phyloP scores from a whole-genome alignment of 2,113 vertebrate genomes.

The Prolemur simus region DNA sequence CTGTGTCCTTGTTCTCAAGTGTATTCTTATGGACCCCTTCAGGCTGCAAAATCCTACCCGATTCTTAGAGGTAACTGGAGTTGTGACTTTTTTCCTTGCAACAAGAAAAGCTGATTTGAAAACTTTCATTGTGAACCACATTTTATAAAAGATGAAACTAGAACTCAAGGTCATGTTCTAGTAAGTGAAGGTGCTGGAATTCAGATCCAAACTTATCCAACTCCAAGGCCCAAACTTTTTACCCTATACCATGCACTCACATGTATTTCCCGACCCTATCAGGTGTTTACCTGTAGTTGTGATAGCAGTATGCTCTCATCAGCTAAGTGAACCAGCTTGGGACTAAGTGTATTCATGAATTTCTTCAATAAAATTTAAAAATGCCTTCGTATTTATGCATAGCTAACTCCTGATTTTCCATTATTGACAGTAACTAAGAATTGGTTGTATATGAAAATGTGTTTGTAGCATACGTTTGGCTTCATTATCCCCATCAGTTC shows the following conservation, averaged over 20 bases:
- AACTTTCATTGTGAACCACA: not conserved
- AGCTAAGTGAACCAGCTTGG: not conserved
- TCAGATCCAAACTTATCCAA: not conserved
- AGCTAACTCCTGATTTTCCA: not conserved
- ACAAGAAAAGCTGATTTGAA: not conserved
- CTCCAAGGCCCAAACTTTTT: not conserved
- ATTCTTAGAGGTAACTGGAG: not conserved
- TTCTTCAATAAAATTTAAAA: not conserved
- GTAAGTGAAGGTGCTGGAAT: not conserved
- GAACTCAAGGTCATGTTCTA: not conserved
- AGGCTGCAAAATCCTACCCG: not conserved
- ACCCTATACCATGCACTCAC: not conserved
- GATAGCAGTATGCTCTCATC: not conserved
- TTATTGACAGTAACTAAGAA: not conserved
- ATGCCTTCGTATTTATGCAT: not conserved
- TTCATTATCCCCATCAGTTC: not conserved
- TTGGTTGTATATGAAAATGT: not conserved
- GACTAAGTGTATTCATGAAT: not conserved
- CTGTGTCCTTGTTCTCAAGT: not conserved
- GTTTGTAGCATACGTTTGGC: not conserved
- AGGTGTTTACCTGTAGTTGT: not conserved
- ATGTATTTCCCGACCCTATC: not conserved
- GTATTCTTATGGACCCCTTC: not conserved
- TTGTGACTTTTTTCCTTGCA: not conserved
- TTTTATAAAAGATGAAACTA: not conserved